Evolutionary conservation across 1,140 invertebrate genomes (phyloP), one percentile per base, ranked within the genome.

Genomic region (Zaprionus africanus): DNA sequence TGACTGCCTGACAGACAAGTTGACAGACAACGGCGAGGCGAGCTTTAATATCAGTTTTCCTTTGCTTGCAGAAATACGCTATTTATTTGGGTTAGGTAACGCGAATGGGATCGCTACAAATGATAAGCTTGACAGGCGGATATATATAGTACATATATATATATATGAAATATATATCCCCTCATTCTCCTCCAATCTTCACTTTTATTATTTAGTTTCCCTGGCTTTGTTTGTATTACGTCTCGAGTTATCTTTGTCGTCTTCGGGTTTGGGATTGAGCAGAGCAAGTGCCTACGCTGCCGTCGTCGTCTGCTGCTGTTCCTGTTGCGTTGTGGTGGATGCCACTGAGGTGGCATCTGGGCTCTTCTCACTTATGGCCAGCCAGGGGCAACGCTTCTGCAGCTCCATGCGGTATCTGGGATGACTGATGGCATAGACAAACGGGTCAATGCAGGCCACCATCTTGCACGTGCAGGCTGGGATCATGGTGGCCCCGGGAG

Each of bases 401-500:
- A 95, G 92, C 81, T 95, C 95, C 70, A 95, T 73, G 72, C 95
- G 96, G 93, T 97, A 98, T 94, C 95, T 95, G n/a, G 97, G 97
- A 94, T 98, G 97, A 90, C 96, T 97, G 68, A 98, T 97, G 12
- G 97, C 97, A 84, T 97, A 97, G 5, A 97, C 96, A 86, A 97
- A 97, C 0, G 97, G 97, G 93, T 98, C 97, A 61, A 98, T 94
- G 93, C 97, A 97, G 24, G 97, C 97, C 1, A 97, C 97, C 49
- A 95, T 94, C 94, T 98, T 98, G 92, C 97, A 97, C 17, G 95
- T 93, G 59, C 96, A 95, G 1, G 97, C 97, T 24, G 97, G 97
- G 82, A 98, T 96, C 97, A 98, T 97, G 0, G 97, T 97, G 0
- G 97, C 94, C 0, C 96, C 95, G 0, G 97, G 97, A 1, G 97